These are phyloP conservation scores for Ephydatia muelleri DNA, from an alignment of 37 sponge, comb jelly and placozoan species.

Conservation along the genomic window DNA sequence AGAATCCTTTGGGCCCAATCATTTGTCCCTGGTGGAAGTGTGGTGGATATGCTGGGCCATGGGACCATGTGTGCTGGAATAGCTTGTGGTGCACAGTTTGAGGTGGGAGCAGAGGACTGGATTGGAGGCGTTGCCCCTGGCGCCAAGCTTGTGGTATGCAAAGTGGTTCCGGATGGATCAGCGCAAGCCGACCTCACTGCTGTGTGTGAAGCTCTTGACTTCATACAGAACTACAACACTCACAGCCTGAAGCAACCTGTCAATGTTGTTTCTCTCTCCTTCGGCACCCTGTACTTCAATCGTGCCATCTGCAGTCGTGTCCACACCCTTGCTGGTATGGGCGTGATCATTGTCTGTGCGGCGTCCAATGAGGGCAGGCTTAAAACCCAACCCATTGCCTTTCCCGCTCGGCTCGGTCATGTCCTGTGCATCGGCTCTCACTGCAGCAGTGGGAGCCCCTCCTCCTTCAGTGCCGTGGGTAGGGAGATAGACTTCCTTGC, in stretches of 20 bases:
- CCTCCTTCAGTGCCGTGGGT: constrained; percentile 53
- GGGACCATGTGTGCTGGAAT: constrained; percentile 63
- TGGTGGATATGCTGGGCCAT: constrained; percentile 41
- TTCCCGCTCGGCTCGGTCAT: constrained; percentile 56
- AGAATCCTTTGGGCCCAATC: constrained; percentile 25
- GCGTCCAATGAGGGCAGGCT: constrained; percentile 50
- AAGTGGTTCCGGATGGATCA: constrained; percentile 20
- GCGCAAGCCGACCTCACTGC: constrained; percentile 24
- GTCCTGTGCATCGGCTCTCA: constrained; percentile 67
- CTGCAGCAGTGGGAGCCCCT: constrained; percentile 42
- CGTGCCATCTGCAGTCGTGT: constrained; percentile 20
- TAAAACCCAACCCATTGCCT: constrained; percentile 37
- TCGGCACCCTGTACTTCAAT: constrained; percentile 28
- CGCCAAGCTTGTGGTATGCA: constrained; percentile 46
- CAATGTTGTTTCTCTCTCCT: constrained; percentile 52
- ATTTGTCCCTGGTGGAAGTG: constrained; percentile 23
- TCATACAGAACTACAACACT: constrained; percentile 22
- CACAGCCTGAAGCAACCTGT: neutral
- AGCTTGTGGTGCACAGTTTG: constrained; percentile 3
- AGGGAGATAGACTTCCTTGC: constrained; percentile 60
- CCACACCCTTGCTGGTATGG: constrained; percentile 2
- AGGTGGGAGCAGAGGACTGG: neutral
- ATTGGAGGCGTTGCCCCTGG: constrained; percentile 52
- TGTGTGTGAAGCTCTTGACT: constrained; percentile 30
- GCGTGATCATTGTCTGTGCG: constrained; percentile 45